These are phyloP conservation scores for Falco peregrinus DNA, from an alignment of 2,797 vertebrate species.

Conservation along the genomic window DNA sequence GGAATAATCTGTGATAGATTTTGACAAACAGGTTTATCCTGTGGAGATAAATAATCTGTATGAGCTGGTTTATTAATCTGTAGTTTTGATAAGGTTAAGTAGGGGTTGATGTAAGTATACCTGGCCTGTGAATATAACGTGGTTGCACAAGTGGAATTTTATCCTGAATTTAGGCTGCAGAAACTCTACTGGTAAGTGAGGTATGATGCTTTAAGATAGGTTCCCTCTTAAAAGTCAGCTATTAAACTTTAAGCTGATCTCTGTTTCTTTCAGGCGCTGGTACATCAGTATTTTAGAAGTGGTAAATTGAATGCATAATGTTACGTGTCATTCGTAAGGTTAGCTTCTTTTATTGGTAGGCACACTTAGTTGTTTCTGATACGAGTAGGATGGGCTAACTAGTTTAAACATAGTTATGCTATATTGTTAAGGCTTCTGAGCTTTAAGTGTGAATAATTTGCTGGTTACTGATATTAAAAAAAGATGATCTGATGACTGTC, in stretches of 20 bases:
- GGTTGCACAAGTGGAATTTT: neutral
- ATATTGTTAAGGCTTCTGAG: conserved; percentile 9
- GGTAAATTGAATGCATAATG: neutral
- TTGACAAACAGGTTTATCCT: neutral
- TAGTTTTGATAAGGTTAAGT: neutral
- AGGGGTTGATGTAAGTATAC: neutral
- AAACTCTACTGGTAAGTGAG: conserved; percentile 48
- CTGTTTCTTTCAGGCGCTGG: neutral
- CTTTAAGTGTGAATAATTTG: neutral
- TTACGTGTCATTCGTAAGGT: neutral
- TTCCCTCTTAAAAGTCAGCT: neutral
- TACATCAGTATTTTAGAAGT: neutral
- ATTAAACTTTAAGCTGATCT: neutral
- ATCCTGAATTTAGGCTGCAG: neutral
- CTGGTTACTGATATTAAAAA: conserved; percentile 10
- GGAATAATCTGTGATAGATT: neutral
- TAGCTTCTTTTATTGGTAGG: neutral
- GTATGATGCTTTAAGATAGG: neutral
- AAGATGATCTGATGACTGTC: conserved; percentile 39
- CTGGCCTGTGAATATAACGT: neutral
- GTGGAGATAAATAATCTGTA: neutral
- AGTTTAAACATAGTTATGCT: neutral
- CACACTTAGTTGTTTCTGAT: neutral
- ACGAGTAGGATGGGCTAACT: neutral
- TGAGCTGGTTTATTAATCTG: neutral